These are phyloP conservation scores for Azorinus chamasolen DNA, from an alignment of 2,888 invertebrate species.

Conservation along the genomic window DNA sequence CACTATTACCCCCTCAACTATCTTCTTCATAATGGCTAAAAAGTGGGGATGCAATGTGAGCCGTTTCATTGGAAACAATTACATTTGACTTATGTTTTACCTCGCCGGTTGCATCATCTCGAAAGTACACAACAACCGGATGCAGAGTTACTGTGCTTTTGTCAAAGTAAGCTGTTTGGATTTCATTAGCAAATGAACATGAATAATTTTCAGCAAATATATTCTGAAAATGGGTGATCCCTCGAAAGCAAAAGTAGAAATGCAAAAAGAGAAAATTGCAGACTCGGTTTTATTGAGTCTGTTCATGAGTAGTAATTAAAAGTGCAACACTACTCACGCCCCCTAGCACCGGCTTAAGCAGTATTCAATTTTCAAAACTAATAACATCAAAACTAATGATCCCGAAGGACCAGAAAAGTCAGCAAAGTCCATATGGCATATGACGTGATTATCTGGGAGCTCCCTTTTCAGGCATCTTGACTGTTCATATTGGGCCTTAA, in stretches of 20 bases:
- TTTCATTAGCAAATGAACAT: slow-evolving; percentile 36
- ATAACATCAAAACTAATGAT: no score
- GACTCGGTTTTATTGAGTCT: no score
- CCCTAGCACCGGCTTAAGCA: no score
- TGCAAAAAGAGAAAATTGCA: no score
- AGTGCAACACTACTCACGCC: no score
- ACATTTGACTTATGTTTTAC: background rate
- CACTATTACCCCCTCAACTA: slow-evolving; percentile 4
- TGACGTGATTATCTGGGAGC: slow-evolving; percentile 26
- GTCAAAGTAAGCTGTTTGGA: slow-evolving; percentile 48
- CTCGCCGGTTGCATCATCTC: no score
- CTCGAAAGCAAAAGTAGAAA: no score
- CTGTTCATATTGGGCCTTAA: slow-evolving; percentile 31
- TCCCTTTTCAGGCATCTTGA: slow-evolving; percentile 14
- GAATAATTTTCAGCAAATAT: slow-evolving; percentile 51
- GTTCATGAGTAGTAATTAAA: no score
- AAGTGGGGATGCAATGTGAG: slow-evolving; percentile 8
- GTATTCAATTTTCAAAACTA: no score
- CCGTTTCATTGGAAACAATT: slow-evolving; percentile 11
- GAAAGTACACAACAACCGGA: slow-evolving; percentile 2
- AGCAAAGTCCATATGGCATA: slow-evolving; percentile 44
- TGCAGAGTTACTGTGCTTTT: slow-evolving; percentile 36
- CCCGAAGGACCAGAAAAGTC: no score
- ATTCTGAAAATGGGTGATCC: no score
- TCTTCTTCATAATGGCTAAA: slow-evolving; percentile 15